Evolutionary conservation across 1,140 invertebrate species (phyloP), one percentile per base, ranked within the genome.

Genomic region (Neodiprion pinetum): DNA sequence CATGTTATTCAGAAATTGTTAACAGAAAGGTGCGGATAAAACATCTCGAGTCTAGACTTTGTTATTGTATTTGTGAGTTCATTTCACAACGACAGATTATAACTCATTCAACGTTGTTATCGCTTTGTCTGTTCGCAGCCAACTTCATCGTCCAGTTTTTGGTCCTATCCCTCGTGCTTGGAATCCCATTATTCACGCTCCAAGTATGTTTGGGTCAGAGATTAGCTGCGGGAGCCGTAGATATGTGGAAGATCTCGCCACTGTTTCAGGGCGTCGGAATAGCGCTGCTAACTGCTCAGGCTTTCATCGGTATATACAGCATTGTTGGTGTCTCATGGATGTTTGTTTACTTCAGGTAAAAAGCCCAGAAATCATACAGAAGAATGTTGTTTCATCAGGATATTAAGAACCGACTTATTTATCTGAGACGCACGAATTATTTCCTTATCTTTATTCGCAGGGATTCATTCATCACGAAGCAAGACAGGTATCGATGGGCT

Each of bases 161-260:
- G 69, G 89, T 97, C 78, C 89, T 97, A 75, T 96, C 96, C 0
- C 82, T 96, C 50, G 81, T 96, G 50, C 91, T 97, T 82, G 96
- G 96, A 67, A 93, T 97, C 80, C 96, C 96, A 9, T 84, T 97
- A 67, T 92, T 97, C 73, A 95, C 95, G 50, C 90, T 97, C 68
- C 94, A 96, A 84, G 91, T 96, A 83, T 95, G 95, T 76, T 88
- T 97, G 61, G 96, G 96, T 5, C 95, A 96, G 85, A 93, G 95
- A 82, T 88, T 97, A 61, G 92, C 93, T n/a, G 91, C 94, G 0
- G 96, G 96, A 0, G 93, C 95, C 5, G 91, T 97, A 48, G 95
- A 96, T 78, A 97, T 97, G 95, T 98, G 96, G 96, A 93, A 91
- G 78, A 96, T 98, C 79, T 97, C 96, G 67, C 96, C 96, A 0